Conservation (phyloP, 2,888 invertebrate genomes). For the Catotricha subobsoleta region DNA sequence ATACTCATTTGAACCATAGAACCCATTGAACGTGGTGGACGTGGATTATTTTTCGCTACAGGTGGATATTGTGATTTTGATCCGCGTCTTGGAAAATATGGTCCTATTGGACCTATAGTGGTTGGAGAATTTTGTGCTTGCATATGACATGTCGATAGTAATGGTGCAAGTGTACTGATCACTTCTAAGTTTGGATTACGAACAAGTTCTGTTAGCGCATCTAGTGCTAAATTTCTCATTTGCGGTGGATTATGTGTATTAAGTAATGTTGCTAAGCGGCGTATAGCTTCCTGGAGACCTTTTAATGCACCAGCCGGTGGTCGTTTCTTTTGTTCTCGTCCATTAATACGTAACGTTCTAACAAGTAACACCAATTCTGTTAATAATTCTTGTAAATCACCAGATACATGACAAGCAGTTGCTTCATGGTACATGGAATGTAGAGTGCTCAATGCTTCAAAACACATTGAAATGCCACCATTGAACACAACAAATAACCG, state of each 20-base stretch:
- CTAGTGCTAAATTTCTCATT: slow-evolving; percentile 59
- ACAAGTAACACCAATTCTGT: slow-evolving; percentile 56
- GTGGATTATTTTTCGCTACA: slow-evolving; percentile 41
- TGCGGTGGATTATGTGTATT: slow-evolving; percentile 80
- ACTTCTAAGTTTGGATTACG: slow-evolving; percentile 27
- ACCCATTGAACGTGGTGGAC: slow-evolving; percentile 48
- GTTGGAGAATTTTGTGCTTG: slow-evolving; percentile 57
- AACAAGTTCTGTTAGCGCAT: slow-evolving; percentile 33
- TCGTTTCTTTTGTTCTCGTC: slow-evolving; percentile 25
- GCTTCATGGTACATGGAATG: slow-evolving; percentile 91
- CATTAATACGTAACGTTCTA: slow-evolving; percentile 44
- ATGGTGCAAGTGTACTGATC: slow-evolving; percentile 65
- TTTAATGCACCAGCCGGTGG: slow-evolving; percentile 36
- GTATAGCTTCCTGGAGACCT: slow-evolving; percentile 76
- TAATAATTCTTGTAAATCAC: slow-evolving; percentile 69
- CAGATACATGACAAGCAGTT: slow-evolving; percentile 69
- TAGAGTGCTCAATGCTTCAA: slow-evolving; percentile 70
- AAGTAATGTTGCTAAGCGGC: slow-evolving; percentile 67
- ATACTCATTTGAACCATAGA: slow-evolving; percentile 77
- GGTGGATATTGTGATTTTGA: slow-evolving; percentile 35
- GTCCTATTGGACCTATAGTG: slow-evolving; percentile 47
- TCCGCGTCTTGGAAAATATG: slow-evolving; percentile 57
- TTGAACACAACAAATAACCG: slow-evolving; percentile 77
- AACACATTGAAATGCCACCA: slow-evolving; percentile 53
- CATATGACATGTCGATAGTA: slow-evolving; percentile 68